Base-by-base conservation (phyloP, 2,888 invertebrate genomes). In the Pyrrhia umbra region DNA sequence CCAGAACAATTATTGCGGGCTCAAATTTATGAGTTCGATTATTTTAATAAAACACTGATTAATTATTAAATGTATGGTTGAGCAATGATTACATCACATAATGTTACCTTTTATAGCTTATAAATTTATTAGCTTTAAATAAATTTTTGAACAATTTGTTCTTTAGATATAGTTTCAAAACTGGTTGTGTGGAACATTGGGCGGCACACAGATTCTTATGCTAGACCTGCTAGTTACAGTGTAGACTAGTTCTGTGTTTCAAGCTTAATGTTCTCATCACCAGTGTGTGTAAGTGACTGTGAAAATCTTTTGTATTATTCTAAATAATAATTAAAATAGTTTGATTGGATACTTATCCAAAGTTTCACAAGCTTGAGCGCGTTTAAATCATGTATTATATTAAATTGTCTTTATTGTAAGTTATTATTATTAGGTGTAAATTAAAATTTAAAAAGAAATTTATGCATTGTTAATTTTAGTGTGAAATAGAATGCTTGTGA, bases 81-180 rank as follows among this genome's bases (percentile, higher is more conserved):
- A 21, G 27, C 6, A 71, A 59, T 43, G n/a, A 59, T 51, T 59
- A 68, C 55, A 77, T 69, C 58, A 77, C 50, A 60, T 52, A 61
- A 43, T 67, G 69, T 68, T 77, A 73, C 57, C 57, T 61, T 70
- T 52, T 57, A n/a, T 68, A 70, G 67, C 74, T 63, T 73, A 49
- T 56, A 64, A 56, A 66, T 64, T 49, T 37, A 55, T 58, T 65
- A 74, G 70, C 68, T 80, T 80, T 77, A 68, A 77, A 65, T 30
- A 27, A 46, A 47, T 54, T 59, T 42, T 40, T 39, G 43, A 71
- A 56, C 61, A 45, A 54, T 57, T 66, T 52, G 52, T 58, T 60
- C 39, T 39, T 62, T 49, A 57, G 51, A 61, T 78, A 62, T 66
- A 34, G 37, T 61, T 50, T 56, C 37, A 49, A 39, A 51, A 45